Base-by-base conservation (phyloP, 2,888 invertebrate genomes). In the Machimus rusticus region DNA sequence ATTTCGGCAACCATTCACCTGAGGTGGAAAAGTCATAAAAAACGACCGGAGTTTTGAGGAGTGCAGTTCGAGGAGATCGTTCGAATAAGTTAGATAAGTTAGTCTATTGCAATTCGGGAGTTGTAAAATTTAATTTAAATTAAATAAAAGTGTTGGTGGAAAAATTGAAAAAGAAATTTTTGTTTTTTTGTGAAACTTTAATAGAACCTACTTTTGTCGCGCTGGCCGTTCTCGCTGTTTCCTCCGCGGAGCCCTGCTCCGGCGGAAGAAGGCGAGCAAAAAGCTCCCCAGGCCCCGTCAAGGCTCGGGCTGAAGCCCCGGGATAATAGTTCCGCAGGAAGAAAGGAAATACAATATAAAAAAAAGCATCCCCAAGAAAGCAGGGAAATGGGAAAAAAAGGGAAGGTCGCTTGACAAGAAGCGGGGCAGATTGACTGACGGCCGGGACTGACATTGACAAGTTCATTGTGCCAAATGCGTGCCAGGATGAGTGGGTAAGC, bases 401-500 rank as follows among this genome's bases (percentile, higher is more conserved):
- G 43, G 74, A 87, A 88, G 74, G 87, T 87, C 66, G 66, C 66
- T 66, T 88, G 88, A 87, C 88, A 86, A 87, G 87, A 81, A 87
- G 46, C 79, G 55, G 87, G 87, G 87, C 85, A 87, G 88, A 88
- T 89, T 89, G 89, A 89, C 87, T 89, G 89, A 89, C 88, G 88
- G 88, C 87, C 84, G 87, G 87, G 82, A 88, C 88, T 89, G 89
- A 89, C 89, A 88, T 88, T 89, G 88, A 89, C 89, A 89, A 89
- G 89, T 89, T 89, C 88, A 89, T 89, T 89, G 88, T 89, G 88
- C 88, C 86, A 88, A 87, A 86, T 87, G 86, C 79, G 76, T 88
- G 86, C 39, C 46, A 28, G 84, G 57, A 85, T 87, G 85, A 74
- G 85, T 85, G 86, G 88, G 86, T 88, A 66, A 85, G 85, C 57